A percentile compares a stretch with the other conserved stretches of the same genome.
phyloP scores from a whole-genome alignment of 2,113 vertebrate species.

The Bettongia penicillata region DNA sequence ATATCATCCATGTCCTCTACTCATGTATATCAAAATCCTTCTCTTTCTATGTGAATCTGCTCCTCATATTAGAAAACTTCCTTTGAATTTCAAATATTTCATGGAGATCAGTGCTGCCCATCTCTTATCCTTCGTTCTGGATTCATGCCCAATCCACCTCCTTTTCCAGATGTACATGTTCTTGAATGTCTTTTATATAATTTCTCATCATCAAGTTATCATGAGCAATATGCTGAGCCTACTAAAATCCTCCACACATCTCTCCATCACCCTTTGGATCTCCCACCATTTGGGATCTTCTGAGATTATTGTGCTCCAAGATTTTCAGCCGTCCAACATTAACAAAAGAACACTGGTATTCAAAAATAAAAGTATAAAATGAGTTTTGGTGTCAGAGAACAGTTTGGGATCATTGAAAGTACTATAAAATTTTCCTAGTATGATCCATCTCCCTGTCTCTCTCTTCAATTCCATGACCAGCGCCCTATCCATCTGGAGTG shows the following conservation, averaged over 20 bases:
- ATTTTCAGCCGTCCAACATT: not conserved
- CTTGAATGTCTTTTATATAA: not conserved
- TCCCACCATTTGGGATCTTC: not conserved
- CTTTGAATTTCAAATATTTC: not conserved
- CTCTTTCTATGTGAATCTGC: not conserved
- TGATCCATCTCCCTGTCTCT: not conserved
- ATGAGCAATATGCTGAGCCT: not conserved
- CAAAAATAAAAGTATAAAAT: not conserved
- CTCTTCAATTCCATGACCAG: not conserved
- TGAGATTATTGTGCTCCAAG: not conserved
- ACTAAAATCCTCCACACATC: not conserved
- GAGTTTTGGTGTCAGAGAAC: not conserved
- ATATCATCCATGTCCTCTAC: not conserved
- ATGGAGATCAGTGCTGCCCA: not conserved
- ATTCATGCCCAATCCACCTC: not conserved
- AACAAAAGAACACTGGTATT: not conserved
- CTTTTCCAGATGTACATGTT: not conserved
- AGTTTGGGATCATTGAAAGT: not conserved
- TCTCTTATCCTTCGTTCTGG: not conserved
- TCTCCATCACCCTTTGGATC: not conserved
- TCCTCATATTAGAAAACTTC: not conserved
- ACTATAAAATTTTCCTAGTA: not conserved
- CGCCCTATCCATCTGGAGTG: not conserved
- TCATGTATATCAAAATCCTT: not conserved
- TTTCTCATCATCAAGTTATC: not conserved